Conservation (phyloP, 2,113 vertebrate genomes). For the Athene cunicularia region DNA sequence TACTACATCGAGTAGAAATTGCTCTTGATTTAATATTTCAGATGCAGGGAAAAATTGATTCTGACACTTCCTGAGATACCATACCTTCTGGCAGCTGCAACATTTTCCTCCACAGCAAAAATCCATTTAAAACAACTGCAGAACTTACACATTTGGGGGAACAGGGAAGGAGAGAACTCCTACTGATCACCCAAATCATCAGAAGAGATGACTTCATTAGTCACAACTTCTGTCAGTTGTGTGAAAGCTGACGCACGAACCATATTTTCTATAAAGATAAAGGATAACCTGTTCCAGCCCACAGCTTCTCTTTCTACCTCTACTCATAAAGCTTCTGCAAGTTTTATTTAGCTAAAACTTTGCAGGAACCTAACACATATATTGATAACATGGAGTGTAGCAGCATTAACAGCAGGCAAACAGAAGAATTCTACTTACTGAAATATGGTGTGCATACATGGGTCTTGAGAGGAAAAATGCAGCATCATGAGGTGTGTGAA, state of each 20-base stretch:
- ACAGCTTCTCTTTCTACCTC: background rate
- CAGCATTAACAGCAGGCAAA: background rate
- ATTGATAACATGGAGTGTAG: background rate
- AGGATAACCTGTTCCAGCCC: background rate
- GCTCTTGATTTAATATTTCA: background rate
- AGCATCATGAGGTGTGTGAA: slow-evolving; percentile 96
- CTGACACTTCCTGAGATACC: background rate
- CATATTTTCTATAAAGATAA: background rate
- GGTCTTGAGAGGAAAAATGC: slow-evolving; percentile 97
- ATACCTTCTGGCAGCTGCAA: background rate
- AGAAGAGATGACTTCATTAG: background rate
- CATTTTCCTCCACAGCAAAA: background rate
- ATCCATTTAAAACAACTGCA: background rate
- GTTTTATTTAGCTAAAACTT: background rate
- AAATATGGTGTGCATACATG: slow-evolving; percentile 98
- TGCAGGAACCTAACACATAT: background rate
- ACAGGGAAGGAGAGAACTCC: background rate
- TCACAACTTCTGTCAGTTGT: background rate
- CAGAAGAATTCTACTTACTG: slow-evolving; percentile 82
- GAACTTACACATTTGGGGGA: background rate
- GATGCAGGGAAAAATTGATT: background rate
- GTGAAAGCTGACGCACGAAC: background rate
- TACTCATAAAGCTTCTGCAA: background rate
- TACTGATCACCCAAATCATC: background rate
- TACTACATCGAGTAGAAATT: background rate